These are phyloP conservation scores for Petrocephalus sullivani DNA, from an alignment of 2,797 vertebrate genomes.

Conservation along the genomic window DNA sequence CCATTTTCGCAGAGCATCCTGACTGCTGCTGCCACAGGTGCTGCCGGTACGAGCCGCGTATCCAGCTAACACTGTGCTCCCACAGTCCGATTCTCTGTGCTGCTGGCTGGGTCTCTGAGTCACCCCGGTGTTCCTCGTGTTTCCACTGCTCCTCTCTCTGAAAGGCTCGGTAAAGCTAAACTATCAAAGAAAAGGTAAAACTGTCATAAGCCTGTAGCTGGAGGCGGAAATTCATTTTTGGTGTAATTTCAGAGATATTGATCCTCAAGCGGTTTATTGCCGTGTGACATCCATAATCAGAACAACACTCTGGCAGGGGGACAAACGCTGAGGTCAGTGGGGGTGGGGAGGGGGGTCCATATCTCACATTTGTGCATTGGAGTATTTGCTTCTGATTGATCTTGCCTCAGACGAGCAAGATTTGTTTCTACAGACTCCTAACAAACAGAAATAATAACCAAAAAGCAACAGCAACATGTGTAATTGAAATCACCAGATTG, in stretches of 20 bases:
- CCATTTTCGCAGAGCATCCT: neutral
- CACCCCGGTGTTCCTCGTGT: neutral
- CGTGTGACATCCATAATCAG: constrained; percentile 78
- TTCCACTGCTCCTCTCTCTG: constrained; percentile 16
- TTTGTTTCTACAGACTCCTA: constrained; percentile 55
- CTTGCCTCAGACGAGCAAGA: constrained; percentile 52
- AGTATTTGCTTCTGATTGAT: constrained; percentile 62
- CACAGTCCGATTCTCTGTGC: neutral
- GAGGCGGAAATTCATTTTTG: constrained; percentile 74
- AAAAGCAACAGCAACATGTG: neutral
- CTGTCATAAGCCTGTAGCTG: constrained; percentile 62
- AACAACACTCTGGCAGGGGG: constrained; percentile 69
- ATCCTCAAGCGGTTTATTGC: constrained; percentile 65
- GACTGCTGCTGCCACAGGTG: neutral
- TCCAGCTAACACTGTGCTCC: neutral
- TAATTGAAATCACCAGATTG: neutral
- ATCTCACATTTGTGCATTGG: constrained; percentile 64
- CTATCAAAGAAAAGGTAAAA: constrained; percentile 48
- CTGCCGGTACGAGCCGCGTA: neutral
- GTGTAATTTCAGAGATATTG: constrained; percentile 79
- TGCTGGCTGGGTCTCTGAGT: neutral
- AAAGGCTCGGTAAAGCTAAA: constrained; percentile 16
- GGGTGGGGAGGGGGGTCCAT: constrained; percentile 48
- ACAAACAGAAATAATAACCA: constrained; percentile 3
- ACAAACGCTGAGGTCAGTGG: constrained; percentile 65